phyloP scores from a whole-genome alignment of 2,797 vertebrate genomes.

The Simalia tracyae region DNA sequence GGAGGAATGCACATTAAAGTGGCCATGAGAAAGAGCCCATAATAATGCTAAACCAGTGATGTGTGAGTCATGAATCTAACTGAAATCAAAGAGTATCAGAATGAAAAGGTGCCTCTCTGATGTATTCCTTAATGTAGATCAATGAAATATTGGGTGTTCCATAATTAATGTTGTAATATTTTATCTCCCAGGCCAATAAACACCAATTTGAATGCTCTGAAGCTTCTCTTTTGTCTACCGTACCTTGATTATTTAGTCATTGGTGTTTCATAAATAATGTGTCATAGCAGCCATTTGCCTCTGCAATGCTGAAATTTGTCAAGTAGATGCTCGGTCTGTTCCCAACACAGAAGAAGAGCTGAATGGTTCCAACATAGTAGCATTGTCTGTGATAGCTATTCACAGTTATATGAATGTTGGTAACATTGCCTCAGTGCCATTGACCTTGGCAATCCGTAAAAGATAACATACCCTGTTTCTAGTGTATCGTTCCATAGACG shows the following conservation, averaged over 20 bases:
- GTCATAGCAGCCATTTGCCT: not conserved
- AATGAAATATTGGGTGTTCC: not conserved
- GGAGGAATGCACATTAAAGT: not conserved
- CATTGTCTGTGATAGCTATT: not conserved
- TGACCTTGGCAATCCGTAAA: conserved; percentile 28
- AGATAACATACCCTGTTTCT: fast-evolving
- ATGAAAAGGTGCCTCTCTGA: not conserved
- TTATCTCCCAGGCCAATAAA: conserved; percentile 5
- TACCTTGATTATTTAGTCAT: conserved; percentile 2
- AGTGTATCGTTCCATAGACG: not conserved
- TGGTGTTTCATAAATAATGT: not conserved
- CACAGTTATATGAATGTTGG: not conserved
- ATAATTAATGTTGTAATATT: conserved; percentile 15
- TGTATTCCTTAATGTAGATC: not conserved
- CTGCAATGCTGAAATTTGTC: not conserved
- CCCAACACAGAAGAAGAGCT: not conserved
- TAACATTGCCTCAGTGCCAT: not conserved
- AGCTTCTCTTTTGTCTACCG: conserved; percentile 4
- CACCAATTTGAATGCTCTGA: not conserved
- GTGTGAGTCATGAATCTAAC: not conserved
- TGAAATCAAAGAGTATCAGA: not conserved
- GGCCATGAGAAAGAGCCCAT: not conserved
- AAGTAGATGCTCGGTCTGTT: not conserved
- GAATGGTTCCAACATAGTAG: not conserved
- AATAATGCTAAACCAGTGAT: not conserved